Evolutionary conservation across 1,140 invertebrate genomes (phyloP).

Genomic region (Lanistes nyassanus): DNA sequence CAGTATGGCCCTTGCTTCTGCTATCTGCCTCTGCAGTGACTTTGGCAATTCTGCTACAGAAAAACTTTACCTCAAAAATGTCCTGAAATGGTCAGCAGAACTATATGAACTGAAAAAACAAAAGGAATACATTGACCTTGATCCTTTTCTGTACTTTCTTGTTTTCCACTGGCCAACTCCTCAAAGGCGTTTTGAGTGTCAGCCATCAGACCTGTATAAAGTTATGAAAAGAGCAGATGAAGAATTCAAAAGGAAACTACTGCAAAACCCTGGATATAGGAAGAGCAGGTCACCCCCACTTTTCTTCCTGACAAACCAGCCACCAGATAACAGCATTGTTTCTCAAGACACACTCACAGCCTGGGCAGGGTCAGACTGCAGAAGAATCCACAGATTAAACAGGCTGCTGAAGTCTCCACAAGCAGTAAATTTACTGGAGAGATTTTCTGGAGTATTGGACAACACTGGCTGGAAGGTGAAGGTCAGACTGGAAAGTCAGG

Average conservation of each 20-base stretch:
- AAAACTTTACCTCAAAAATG: neutral
- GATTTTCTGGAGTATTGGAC: slow-evolving; percentile 32
- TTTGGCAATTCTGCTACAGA: neutral
- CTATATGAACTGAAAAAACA: neutral
- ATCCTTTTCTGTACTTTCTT: slow-evolving; percentile 38
- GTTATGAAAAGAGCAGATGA: slow-evolving; percentile 26
- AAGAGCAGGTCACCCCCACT: slow-evolving; percentile 36
- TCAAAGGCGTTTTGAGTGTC: slow-evolving; percentile 10
- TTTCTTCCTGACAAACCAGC: slow-evolving; percentile 36
- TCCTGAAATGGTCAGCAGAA: slow-evolving; percentile 14
- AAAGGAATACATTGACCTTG: slow-evolving; percentile 29
- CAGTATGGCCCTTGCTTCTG: slow-evolving; percentile 23
- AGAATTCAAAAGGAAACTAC: slow-evolving; percentile 23
- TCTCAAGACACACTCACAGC: slow-evolving; percentile 28
- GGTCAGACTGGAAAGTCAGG: neutral
- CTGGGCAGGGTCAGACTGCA: slow-evolving; percentile 2
- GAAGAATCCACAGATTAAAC: slow-evolving; percentile 19
- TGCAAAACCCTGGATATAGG: neutral
- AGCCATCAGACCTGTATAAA: slow-evolving; percentile 14
- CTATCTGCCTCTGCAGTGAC: slow-evolving; percentile 17
- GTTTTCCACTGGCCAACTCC: slow-evolving; percentile 43
- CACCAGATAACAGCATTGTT: slow-evolving; percentile 20
- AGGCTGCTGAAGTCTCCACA: slow-evolving; percentile 23
- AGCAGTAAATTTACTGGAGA: slow-evolving; percentile 18
- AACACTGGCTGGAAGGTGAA: slow-evolving; percentile 33